These are phyloP conservation scores for Belgica antarctica DNA, from an alignment of 2,888 invertebrate genomes.

Conservation along the genomic window DNA sequence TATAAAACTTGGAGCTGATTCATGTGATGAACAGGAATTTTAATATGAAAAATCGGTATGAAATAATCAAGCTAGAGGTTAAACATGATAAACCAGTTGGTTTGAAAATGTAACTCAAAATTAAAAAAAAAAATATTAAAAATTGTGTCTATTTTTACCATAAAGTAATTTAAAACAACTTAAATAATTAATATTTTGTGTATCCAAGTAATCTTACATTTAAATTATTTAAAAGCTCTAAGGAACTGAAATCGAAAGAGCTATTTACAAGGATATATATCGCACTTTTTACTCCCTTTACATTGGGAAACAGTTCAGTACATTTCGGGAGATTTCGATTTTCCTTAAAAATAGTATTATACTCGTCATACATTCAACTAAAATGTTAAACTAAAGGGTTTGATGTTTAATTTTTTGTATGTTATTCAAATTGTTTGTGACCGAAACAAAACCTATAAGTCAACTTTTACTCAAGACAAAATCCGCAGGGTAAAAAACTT, in stretches of 20 bases:
- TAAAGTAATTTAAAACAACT: slow-evolving; percentile 34
- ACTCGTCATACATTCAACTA: slow-evolving; percentile 8
- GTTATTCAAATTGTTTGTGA: neutral
- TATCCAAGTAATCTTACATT: slow-evolving; percentile 23
- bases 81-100: no score
- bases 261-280: slow-evolving; percentile 36
- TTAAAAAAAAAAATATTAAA: neutral
- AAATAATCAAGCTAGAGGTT: no score
- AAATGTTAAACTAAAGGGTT: neutral
- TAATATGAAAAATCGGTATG: no score
- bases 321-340: neutral
- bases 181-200: slow-evolving; percentile 19
- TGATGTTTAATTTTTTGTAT: neutral
- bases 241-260: slow-evolving; percentile 40
- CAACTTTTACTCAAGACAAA: no score
- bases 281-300: neutral
- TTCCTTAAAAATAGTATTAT: neutral
- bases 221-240: slow-evolving; percentile 37
- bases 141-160: neutral
- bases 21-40: no score
- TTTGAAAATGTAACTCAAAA: slow-evolving; percentile 13
- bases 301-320: neutral
- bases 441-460: no score
- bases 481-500: no score
- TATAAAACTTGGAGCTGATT: no score